Evolutionary conservation across 2,888 invertebrate genomes (phyloP), one percentile per base, ranked within the genome.

Genomic region (Drosophila emarginata): DNA sequence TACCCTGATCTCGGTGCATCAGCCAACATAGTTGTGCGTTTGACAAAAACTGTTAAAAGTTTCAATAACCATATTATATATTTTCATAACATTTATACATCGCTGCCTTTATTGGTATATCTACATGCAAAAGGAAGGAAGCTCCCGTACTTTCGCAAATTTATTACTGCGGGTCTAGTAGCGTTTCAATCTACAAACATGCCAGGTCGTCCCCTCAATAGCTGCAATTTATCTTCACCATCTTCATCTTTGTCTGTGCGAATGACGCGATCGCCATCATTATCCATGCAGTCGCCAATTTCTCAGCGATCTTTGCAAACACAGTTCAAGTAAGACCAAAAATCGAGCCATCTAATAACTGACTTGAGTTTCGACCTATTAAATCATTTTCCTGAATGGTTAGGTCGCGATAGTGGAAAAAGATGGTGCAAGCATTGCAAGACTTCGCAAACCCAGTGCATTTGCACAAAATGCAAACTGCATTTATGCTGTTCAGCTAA

Each of bases 401-500:
- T 39, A 39, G 36, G 36, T 11, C 39, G 56, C 37, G 56, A 37
- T n/a, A 57, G 40, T 26, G 40, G 37, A 58, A 40, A 58, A 58
- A 23, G 40, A 40, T 23, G 57, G 23, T 7, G n/a, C n/a, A n/a
- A n/a, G n/a, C n/a, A n/a, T n/a, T n/a, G n/a, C n/a, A n/a, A n/a
- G n/a, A n/a, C n/a, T 37, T 56, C 56, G 21, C 56, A 56, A 56
- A 40, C n/a, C n/a, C n/a, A n/a, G n/a, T n/a, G n/a, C n/a, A n/a
- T n/a, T n/a, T n/a, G n/a, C 37, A 37, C 53, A 51, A 56, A 57
- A 51, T 63, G 63, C 50, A 63, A 57, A 23, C 15, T 57, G 21
- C 58, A 56, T 39, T 28, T 54, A 26, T 65, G 56, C 59, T 53
- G 50, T 40, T 50, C 54, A 54, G 11, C 53, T 21, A 65, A 64